Evolutionary conservation across 2,888 invertebrate species (phyloP), one percentile per base, ranked within the genome.

Genomic region (Leucophenga maculata): DNA sequence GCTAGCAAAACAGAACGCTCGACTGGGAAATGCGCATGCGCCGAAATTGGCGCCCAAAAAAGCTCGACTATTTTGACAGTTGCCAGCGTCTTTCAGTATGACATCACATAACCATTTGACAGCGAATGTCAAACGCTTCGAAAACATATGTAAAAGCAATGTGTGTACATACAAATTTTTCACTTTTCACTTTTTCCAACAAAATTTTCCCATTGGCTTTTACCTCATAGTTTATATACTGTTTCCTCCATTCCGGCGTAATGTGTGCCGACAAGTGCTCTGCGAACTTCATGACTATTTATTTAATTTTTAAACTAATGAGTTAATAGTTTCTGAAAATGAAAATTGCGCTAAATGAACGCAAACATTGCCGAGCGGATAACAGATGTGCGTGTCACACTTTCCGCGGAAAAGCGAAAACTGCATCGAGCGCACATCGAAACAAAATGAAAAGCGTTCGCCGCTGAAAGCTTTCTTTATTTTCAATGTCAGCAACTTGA

Each of bases 241-340:
- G 96, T 87, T 95, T 96, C 77, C 96, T 91, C 96, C 96, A 96
- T 91, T 97, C 96, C 71, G 96, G 96, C 69, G 96, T 97, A 76
- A 97, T 94, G 85, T 97, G 96, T 50, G 95, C 95, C 50, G 93
- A 90, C 74, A 96, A 90, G 89, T 96, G 96, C 89, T 97, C 95
- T 13, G 96, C 94, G 87, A 97, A 96, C 91, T 96, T 97, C 96
- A 96, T 97, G 26, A 13, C 44, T 62, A 44, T 13, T n/a, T 31
- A 18, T 55, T 9, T 57, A 11, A 6, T 13, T 16, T 20, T 65
- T 26, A 22, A 18, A 0, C 11, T 31, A 8, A 11, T 18, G 26
- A 16, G 8, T 16, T 52, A 31, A 13, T 66, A 50, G 13, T 54
- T 32, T 66, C 11, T 39, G 11, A 39, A 20, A 62, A 46, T 62